Evolutionary conservation across 1,140 invertebrate genomes (phyloP), one percentile per base, ranked within the genome.

Genomic region (Philopotamus ludificatus): DNA sequence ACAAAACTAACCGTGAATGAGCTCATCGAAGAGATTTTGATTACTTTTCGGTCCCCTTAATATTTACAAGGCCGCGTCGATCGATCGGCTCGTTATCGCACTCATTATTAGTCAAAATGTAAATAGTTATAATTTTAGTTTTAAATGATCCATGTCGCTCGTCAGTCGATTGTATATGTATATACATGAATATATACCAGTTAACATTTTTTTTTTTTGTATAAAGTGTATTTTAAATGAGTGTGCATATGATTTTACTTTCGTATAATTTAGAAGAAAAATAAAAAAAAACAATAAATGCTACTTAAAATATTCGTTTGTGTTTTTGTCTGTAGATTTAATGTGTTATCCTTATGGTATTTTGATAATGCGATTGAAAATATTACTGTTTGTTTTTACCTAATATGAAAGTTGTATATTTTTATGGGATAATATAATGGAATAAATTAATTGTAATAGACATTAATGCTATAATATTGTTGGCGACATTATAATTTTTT

Each of bases 101-200:
- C 76, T 74, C 71, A 76, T 77, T n/a, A n/a, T n/a, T n/a, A 80
- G 77, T 79, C 77, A 79, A n/a, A n/a, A 77, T 81, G 79, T 81
- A 81, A 75, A 80, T 81, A 81, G 73, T 73, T 42, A 65, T 76
- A 74, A 75, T 73, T 66, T 44, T 75, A 73, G 75, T 72, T 78
- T 73, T 70, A 63, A 49, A 70, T 74, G 71, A 72, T 73, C 74
- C n/a, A n/a, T 72, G 72, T 76, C 73, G 68, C 68, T 63, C 71
- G 62, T 66, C 75, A 26, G 41, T 57, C n/a, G 28, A 76, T 73
- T 75, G 75, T 73, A 74, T 74, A 72, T 81, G 78, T 80, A 81
- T 78, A 80, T 81, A 81, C 68, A 77, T 74, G 74, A 74, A 74
- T 79, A 79, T 78, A 78, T 77, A 77, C 77, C 72, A 74, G 66